phyloP scores from a whole-genome alignment of 2,888 invertebrate species.

The Papilio gigon region DNA sequence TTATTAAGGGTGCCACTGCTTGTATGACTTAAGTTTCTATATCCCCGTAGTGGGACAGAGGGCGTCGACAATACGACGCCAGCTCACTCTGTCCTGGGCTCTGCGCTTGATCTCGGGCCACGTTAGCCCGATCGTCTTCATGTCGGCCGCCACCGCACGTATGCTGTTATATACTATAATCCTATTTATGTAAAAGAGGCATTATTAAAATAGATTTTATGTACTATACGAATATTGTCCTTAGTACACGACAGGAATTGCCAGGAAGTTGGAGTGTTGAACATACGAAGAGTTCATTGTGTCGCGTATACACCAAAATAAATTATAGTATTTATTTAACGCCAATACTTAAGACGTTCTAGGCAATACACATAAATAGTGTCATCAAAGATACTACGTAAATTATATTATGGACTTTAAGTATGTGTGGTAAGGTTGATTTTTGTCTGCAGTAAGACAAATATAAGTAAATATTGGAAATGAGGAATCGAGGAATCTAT shows the following conservation, averaged over 20 bases:
- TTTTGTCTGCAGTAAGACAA: conserved; percentile 38
- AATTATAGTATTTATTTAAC: conserved; percentile 39
- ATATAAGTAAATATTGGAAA: conserved; percentile 56
- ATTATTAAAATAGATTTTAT: too few species aligned
- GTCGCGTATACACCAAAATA: conserved; percentile 21
- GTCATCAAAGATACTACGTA: conserved; percentile 28
- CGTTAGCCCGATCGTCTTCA: too few species aligned
- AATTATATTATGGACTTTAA: neutral
- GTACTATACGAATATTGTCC: neutral
- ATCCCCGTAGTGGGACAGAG: too few species aligned
- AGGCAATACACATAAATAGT: conserved; percentile 39
- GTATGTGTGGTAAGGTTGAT: neutral
- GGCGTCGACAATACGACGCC: too few species aligned
- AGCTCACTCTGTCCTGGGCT: too few species aligned
- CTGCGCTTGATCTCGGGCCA: too few species aligned
- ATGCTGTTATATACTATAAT: too few species aligned
- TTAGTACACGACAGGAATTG: neutral
- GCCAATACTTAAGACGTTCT: conserved; percentile 37
- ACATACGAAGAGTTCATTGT: conserved; percentile 3
- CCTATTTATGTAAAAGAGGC: too few species aligned
- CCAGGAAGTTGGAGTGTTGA: neutral
- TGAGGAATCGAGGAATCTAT: conserved; percentile 59
- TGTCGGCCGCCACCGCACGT: too few species aligned
- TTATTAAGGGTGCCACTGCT: too few species aligned
- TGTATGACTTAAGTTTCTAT: too few species aligned